Base-by-base conservation (phyloP, 2,797 vertebrate genomes). In the Falco novaeseelandiae region DNA sequence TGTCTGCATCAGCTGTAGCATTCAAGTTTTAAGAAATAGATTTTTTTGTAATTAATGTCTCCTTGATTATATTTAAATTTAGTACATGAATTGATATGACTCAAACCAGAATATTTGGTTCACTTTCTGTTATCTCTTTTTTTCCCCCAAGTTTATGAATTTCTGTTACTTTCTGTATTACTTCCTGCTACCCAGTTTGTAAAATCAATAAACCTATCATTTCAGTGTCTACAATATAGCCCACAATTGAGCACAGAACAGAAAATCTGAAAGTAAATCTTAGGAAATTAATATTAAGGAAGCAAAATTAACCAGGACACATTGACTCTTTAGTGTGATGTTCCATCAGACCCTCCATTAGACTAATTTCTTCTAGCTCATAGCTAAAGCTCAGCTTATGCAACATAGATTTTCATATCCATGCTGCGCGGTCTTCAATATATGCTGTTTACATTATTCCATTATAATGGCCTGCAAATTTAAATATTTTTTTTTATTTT, bases 321-420 rank as follows among this genome's bases (percentile, higher is more conserved):
- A 73, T 98, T 94, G 93, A 98, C 98, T 98, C 95, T 97, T 30
- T 97, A 97, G 81, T 95, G 90, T 93, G 26, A 92, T 96, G 95
- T 97, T 98, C 97, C 91, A 80, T 95, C 97, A 97, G 96, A 94
- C 77, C 17, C 87, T 96, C 42, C 42, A 16, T 42, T 42, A 42
- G 42, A 42, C 42, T 42, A 42, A 42, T 42, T 96, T 90, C 62
- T 10, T 92, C 63, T 91, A 94, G 94, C 91, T 98, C 96, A 80
- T 93, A 73, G 29, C 58, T 86, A 66, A 48, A 86, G 25, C 44
- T 96, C 70, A 82, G 21, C 38, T 92, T n/a, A 58, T 51, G 77
- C 22, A 72, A 55, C 22, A 38, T 3, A 72, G 15, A 19, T 46
- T 5, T 5, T 36, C 3, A 18, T 57, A 63, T 42, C 30, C 8